Base-by-base conservation (phyloP, 2,888 invertebrate genomes). In the Panopea generosa region DNA sequence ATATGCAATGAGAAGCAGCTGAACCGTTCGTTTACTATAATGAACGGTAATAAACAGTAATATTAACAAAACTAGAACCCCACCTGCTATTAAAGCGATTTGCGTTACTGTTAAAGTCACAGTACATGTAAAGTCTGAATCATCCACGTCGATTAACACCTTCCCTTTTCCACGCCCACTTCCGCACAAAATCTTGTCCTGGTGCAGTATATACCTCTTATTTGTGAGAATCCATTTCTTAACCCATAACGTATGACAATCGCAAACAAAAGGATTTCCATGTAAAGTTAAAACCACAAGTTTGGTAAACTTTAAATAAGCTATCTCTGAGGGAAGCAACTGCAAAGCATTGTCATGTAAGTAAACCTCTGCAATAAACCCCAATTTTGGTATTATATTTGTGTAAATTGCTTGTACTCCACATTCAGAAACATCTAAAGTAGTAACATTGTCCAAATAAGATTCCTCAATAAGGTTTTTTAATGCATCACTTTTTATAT, bases 231-330 rank as follows among this genome's bases (percentile, higher is more conserved):
- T 27, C 86, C 86, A 86, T n/a, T 62, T 27, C 47, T 84, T 86
- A 61, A 86, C 63, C 86, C 86, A 86, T 0, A 79, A 45, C 2
- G 82, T 69, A n/a, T 81, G 69, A 40, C 86, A 86, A 26, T 86
- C 83, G 68, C 86, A 86, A 20, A 56, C 50, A 20, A 84, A 82
- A 7, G 81, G 83, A 45, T 86, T 86, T 20, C 72, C 72, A 16
- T 70, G 49, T 7, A 85, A 22, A 0, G 60, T 71, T 4, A 73
- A 24, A n/a, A 20, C 18, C 18, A 50, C 24, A n/a, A 81, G 50
- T 2, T 62, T 22, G 2, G 38, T 40, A 11, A 75, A 55, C 1
- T 68, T 66, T 7, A 78, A 22, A 14, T 38, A 2, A 43, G 63
- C 33, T n/a, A 84, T 67, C 18, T 50, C 62, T 38, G 27, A 26